Evolutionary conservation across 2,888 invertebrate species (phyloP), one percentile per base, ranked within the genome.

Genomic region (Allygus modestus): DNA sequence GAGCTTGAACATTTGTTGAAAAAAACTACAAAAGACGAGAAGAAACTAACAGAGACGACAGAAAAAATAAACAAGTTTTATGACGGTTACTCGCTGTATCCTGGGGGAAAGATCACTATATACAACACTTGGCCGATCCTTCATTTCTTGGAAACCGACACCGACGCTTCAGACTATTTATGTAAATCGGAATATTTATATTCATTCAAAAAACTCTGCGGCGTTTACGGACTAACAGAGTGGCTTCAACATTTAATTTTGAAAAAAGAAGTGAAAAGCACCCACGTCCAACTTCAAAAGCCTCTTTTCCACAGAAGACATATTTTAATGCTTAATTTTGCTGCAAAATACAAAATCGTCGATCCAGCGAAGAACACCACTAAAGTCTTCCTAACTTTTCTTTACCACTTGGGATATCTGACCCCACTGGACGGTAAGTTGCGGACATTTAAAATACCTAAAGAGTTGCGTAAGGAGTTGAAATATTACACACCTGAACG

Each of bases 221-320:
- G 65, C 9, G 65, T 65, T 65, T 28, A 65, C 28, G 65, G 65
- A 15, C 65, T 65, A 17, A 65, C 65, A 17, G 65, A 65, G 15
- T 65, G 65, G 65, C 31, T 65, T 12, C 65, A 65, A 65, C 28
- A 65, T 65, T 65, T 65, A 65, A 28, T 65, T 28, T 31, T 65
- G 28, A 28, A 65, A 65, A 65, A 65, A 17, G 26, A 65, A 15
- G 65, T 65, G 31, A 65, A 65, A 65, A 65, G 28, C 28, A 28
- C 65, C 2, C 65, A 65, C 20, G 17, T 65, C 12, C 9, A 28
- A 20, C 11, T 65, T 17, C 28, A 65, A 4, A 65, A 31, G 31
- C 15, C 28, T 65, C 15, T 28, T 20, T 65, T 65, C 65, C 65
- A 65, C 17, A 65, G 65, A 17, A 31, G 15, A 28, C 28, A 65